Evolutionary conservation across 2,888 invertebrate species (phyloP).

Genomic region (Eilema sororculum): DNA sequence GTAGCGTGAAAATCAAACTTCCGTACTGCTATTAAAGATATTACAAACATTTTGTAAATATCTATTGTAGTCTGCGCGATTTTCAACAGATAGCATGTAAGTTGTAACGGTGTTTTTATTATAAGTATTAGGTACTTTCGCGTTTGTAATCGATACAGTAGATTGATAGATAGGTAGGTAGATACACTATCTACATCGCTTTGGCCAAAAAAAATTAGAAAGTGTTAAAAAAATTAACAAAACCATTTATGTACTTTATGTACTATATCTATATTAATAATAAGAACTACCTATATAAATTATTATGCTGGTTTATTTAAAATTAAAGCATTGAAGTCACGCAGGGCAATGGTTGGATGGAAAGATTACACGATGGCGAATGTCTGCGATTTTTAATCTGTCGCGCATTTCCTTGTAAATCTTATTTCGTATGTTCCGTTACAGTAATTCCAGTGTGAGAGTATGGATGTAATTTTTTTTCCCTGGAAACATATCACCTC

Average conservation of each 20-base stretch:
- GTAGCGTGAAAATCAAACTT: constrained; percentile 76
- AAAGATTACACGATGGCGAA: constrained; percentile 58
- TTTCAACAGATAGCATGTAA: constrained; percentile 47
- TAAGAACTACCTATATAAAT: constrained; percentile 10
- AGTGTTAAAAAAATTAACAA: constrained; percentile 32
- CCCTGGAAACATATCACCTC: constrained; percentile 83
- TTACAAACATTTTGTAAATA: constrained; percentile 66
- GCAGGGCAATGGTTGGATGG: constrained; percentile 19
- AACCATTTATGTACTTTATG: no score
- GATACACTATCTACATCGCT: constrained; percentile 40
- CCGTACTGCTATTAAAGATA: constrained; percentile 67
- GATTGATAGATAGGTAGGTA: constrained; percentile 51
- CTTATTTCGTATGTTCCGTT: constrained; percentile 80
- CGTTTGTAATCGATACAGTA: constrained; percentile 10
- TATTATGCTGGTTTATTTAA: constrained; percentile 43
- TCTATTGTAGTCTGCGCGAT: constrained; percentile 63
- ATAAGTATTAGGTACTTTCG: constrained; percentile 39
- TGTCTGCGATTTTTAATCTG: constrained; percentile 66
- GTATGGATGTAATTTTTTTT: constrained; percentile 72
- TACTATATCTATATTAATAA: no score
- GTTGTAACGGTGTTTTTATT: constrained; percentile 43
- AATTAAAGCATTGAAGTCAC: constrained; percentile 18
- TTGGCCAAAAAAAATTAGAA: constrained; percentile 37
- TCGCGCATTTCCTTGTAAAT: constrained; percentile 73
- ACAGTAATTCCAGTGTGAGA: constrained; percentile 76